phyloP scores from a whole-genome alignment of 2,888 invertebrate species.

The Pachymerium ferrugineum region DNA sequence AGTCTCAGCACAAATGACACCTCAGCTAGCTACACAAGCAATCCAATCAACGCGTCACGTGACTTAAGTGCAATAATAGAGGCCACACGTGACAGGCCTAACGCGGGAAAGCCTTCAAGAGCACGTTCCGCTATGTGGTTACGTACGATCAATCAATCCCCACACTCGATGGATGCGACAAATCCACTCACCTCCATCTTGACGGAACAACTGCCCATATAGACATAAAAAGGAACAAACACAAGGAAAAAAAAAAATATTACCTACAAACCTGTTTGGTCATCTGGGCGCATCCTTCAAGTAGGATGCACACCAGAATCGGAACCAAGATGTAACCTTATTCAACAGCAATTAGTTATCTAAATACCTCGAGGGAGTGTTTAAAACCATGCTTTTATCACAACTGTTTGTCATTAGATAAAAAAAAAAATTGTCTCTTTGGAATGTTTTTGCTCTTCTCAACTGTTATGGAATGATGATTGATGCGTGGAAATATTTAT shows the following conservation, averaged over 20 bases:
- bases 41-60: constrained; percentile 22
- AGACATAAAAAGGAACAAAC: too few species aligned
- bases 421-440: too few species aligned
- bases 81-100: constrained; percentile 9
- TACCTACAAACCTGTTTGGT: background rate
- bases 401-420: too few species aligned
- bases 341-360: too few species aligned
- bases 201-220: background rate
- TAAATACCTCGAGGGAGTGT: too few species aligned
- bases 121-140: constrained; percentile 24
- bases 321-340: background rate
- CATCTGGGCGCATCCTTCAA: background rate
- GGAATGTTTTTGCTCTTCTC: too few species aligned
- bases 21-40: constrained; percentile 19
- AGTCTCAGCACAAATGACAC: constrained; percentile 21
- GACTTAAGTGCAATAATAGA: constrained; percentile 21
- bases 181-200: constrained; percentile 6
- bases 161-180: background rate
- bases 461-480: too few species aligned
- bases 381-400: too few species aligned
- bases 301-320: background rate
- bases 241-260: too few species aligned
- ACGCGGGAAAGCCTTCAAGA: constrained; percentile 3
- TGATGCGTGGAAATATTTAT: too few species aligned
- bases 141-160: constrained; percentile 11